phyloP scores from a whole-genome alignment of 2,888 invertebrate species.

The Rhodophaea formosa region DNA sequence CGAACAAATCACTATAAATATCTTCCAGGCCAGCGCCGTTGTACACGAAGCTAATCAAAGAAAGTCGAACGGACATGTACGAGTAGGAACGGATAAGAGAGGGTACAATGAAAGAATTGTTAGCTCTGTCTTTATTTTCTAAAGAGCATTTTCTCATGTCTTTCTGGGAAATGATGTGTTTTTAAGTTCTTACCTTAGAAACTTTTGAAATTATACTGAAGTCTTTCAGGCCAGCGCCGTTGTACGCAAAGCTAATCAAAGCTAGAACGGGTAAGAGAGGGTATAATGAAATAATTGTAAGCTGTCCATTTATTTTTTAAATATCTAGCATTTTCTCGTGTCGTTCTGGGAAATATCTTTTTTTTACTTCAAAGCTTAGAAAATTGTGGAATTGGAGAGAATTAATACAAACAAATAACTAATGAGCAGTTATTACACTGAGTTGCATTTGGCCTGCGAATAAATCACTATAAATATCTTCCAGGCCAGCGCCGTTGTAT shows the following conservation, averaged over 20 bases:
- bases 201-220: too few species aligned
- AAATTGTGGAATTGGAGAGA: too few species aligned
- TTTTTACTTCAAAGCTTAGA: too few species aligned
- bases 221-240: slow-evolving; percentile 4
- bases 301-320: not conserved
- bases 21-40: slow-evolving; percentile 5
- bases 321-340: too few species aligned
- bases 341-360: too few species aligned
- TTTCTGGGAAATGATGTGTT: too few species aligned
- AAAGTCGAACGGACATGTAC: not conserved
- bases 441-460: too few species aligned
- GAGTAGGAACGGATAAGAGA: not conserved
- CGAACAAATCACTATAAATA: slow-evolving; percentile 14
- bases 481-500: not conserved
- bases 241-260: slow-evolving; percentile 10
- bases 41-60: slow-evolving; percentile 11
- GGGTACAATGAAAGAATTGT: not conserved
- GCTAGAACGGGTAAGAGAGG: not conserved
- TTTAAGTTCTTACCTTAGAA: too few species aligned
- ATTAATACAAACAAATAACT: too few species aligned
- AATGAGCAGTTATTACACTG: too few species aligned
- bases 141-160: too few species aligned
- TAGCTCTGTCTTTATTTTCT: not conserved
- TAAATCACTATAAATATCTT: slow-evolving; percentile 16
- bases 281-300: not conserved